Evolutionary conservation across 2,797 vertebrate genomes (phyloP), one percentile per base, ranked within the genome.

Genomic region (Gallinago stenura): DNA sequence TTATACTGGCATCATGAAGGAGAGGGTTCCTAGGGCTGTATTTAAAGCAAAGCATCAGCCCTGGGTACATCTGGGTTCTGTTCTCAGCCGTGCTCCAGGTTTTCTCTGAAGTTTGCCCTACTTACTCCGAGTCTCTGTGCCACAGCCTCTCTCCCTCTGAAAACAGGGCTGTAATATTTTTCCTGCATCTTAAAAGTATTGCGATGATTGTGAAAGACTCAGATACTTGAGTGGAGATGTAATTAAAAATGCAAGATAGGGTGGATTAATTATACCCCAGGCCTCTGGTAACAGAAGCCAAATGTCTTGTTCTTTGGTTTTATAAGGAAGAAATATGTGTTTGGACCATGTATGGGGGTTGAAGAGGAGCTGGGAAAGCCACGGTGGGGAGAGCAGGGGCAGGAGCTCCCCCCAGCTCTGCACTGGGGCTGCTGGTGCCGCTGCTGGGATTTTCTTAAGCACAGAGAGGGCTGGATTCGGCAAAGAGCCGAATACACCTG

Each of bases 1-100:
- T 97, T 95, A 94, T 69, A 87, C 86, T 97, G 95, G 96, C 96
- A 96, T 97, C 94, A 95, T 65, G 78, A 87, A 68, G 2, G 15
- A 93, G 71, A 89, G 57, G 64, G 86, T 94, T 87, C 75, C 76
- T 95, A 85, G 41, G n/a, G 84, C 70, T 83, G 78, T 56, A 61
- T 81, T 95, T 90, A 85, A 95, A 93, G 86, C 72, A 83, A 89
- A 92, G 88, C 86, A 80, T 10, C 30, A 94, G 90, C 45, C 53
- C 68, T 33, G 85, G 87, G 86, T 81, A 58, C 92, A 95, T 95
- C 92, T 95, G 94, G n/a, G 83, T 83, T 96, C 78, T 96, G 89
- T 92, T 95, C 93, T 80, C 78, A 71, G 81, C 50, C 10, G 8
- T 90, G 75, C 65, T 90, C 31, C 18, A 4, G 78, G 51, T 91